Evolutionary conservation across 2,888 invertebrate genomes (phyloP), one percentile per base, ranked within the genome.

Genomic region (Drosophila maculinotata): DNA sequence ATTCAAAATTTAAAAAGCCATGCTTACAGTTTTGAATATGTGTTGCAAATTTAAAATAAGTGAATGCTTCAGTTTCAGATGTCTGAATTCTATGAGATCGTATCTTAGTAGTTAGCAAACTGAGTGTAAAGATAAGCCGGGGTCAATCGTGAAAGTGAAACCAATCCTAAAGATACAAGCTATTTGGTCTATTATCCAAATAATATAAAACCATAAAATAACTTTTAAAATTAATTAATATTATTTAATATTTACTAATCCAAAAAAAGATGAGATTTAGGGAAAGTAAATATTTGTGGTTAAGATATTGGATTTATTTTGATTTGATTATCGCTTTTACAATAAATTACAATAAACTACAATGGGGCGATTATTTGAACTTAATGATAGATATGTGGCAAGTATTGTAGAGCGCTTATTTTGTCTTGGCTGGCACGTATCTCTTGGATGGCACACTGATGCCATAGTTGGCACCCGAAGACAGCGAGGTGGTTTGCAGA

Each of bases 391-490:
- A 64, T 31, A 49, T 51, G 64, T 30, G 28, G 4, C 35, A 17
- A 20, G 4, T 33, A 17, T 15, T 39, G 3, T 4, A 6, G 7
- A 12, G 7, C 12, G 8, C 42, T 54, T 82, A 88, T 65, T 85
- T 85, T 49, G 73, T 53, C 69, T 88, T 87, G 45, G 74, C 79
- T 10, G 89, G 87, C 45, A 83, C 64, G 48, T 89, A 89, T 14
- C 69, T 75, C 48, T 75, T 79, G 8, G 69, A 33, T 5, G 79
- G 60, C 49, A 63, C 35, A 3, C n/a, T 41, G 20, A 31, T 36
- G 20, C 64, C 70, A 36, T 72, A 68, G 28, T 48, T 74, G 35
- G 42, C 10, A 5, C 33, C 45, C 0, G 67, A 15, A 0, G 44
- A 25, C 7, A 68, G 7, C 0, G 84, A 65, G 2, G 66, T 38